Conservation (phyloP, 2,797 vertebrate species). For the Oreortyx pictus region DNA sequence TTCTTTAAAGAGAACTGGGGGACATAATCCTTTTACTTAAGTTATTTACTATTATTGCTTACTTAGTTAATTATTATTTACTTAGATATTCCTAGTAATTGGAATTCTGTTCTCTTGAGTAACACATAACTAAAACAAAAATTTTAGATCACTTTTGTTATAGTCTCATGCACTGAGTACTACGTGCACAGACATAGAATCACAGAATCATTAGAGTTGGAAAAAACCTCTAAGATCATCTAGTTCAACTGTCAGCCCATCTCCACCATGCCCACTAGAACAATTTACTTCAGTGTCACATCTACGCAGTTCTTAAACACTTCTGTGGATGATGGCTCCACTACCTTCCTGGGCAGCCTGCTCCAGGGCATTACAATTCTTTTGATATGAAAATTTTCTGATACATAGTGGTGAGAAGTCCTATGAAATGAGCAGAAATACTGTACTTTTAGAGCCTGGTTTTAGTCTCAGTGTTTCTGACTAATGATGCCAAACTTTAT, state of each 20-base stretch:
- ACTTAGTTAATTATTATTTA: too few relatives aligned
- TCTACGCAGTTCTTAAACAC: too few relatives aligned
- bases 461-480: not conserved
- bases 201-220: too few relatives aligned
- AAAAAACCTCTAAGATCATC: too few relatives aligned
- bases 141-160: not conserved
- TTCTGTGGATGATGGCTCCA: too few relatives aligned
- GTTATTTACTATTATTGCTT: not conserved
- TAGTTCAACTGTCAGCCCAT: too few relatives aligned
- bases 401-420: not conserved
- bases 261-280: too few relatives aligned
- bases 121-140: not conserved
- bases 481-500: not conserved
- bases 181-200: fast-evolving
- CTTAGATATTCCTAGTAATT: not conserved
- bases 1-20: not conserved
- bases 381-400: not conserved
- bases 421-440: not conserved
- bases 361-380: too few relatives aligned
- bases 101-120: not conserved
- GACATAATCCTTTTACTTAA: not conserved
- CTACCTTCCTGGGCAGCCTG: too few relatives aligned
- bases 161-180: fast-evolving
- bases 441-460: not conserved
- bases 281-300: too few relatives aligned